phyloP scores from a whole-genome alignment of 2,113 vertebrate species.

The Phyllostomus discolor region DNA sequence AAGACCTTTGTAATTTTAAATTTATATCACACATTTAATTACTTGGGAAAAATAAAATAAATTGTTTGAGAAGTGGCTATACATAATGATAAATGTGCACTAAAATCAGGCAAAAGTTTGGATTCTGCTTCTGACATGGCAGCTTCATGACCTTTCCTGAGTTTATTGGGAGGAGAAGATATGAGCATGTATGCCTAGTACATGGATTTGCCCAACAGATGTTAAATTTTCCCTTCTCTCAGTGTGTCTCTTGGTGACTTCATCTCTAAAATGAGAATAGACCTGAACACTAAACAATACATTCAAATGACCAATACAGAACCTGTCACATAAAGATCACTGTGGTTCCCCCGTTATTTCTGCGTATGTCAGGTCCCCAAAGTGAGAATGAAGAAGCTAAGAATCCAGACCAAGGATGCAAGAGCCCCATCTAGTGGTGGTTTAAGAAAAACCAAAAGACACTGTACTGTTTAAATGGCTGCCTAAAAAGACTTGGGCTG shows the following conservation, averaged over 20 bases:
- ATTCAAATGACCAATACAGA: not conserved
- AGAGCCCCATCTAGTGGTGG: slow-evolving; percentile 69
- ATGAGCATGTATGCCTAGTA: not conserved
- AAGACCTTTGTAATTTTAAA: not conserved
- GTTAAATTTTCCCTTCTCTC: not conserved
- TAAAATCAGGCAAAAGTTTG: not conserved
- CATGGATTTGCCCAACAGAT: not conserved
- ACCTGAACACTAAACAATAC: not conserved
- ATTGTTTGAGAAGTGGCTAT: not conserved
- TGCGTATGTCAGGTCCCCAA: not conserved
- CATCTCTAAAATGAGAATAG: not conserved
- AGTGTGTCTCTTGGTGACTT: not conserved
- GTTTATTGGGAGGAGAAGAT: not conserved
- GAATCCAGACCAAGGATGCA: slow-evolving; percentile 36
- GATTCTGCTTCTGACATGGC: not conserved
- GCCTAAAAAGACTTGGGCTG: not conserved
- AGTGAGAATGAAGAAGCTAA: not conserved
- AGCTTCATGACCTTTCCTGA: not conserved
- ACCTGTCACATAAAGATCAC: not conserved
- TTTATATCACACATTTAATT: not conserved
- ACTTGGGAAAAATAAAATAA: not conserved
- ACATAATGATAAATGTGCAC: not conserved
- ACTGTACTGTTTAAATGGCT: not conserved
- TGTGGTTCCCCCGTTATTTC: not conserved
- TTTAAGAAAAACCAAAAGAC: slow-evolving; percentile 48